A percentile compares a stretch with the other conserved stretches of the same genome.
Evolutionary conservation across 2,888 invertebrate genomes (phyloP).

Genomic region (Lithophane semibrunnea): DNA sequence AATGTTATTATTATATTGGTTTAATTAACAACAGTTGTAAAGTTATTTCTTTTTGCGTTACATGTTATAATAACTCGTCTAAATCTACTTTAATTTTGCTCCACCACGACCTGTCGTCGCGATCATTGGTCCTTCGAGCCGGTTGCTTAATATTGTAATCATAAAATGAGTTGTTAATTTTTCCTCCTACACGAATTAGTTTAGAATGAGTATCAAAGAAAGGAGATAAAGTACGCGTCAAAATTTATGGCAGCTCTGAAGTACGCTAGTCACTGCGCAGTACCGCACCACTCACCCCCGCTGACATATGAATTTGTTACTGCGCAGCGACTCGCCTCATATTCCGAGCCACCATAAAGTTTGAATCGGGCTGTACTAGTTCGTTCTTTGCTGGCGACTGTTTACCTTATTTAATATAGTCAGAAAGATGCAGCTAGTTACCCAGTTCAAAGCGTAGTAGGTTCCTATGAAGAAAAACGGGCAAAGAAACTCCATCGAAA

Average conservation of each 20-base stretch:
- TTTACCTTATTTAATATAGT: neutral
- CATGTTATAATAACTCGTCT: neutral
- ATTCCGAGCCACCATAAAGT: too few relatives aligned
- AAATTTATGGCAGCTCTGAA: neutral
- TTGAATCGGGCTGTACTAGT: too few relatives aligned
- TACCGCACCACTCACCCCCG: too few relatives aligned
- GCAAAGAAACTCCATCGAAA: neutral
- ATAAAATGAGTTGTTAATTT: neutral
- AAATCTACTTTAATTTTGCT: neutral
- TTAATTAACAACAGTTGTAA: neutral
- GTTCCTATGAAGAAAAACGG: neutral
- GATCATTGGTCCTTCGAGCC: slow-evolving; percentile 5
- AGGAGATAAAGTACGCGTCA: neutral
- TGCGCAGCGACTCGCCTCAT: too few relatives aligned
- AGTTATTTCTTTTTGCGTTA: neutral
- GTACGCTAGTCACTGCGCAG: too few relatives aligned
- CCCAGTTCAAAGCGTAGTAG: neutral
- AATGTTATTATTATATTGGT: neutral
- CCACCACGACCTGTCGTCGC: too few relatives aligned
- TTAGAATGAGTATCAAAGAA: neutral
- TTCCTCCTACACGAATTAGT: neutral
- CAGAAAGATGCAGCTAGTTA: neutral
- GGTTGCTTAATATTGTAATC: slow-evolving; percentile 8
- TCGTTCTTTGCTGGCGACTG: too few relatives aligned
- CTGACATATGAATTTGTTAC: too few relatives aligned